Percentiles rank a stretch among this genome's conserved stretches.
phyloP scores from a whole-genome alignment of 1,140 invertebrate species.

The Plectrocnemia conspersa region DNA sequence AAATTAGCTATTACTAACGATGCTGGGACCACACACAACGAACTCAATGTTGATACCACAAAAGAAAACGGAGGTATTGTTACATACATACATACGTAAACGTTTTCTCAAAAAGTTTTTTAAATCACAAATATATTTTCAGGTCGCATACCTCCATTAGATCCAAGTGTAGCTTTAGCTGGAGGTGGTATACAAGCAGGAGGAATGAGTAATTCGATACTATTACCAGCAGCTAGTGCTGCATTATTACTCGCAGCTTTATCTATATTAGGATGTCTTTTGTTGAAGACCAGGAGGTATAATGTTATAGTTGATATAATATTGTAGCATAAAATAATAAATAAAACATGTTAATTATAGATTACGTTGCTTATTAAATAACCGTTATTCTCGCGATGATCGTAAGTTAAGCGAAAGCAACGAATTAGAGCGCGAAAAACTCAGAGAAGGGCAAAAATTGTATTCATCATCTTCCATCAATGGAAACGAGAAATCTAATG shows the following conservation, averaged over 20 bases:
- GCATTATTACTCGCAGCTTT: slow-evolving; percentile 41
- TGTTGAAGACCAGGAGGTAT: slow-evolving; percentile 45
- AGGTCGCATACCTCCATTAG: slow-evolving; percentile 46
- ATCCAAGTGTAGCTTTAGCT: slow-evolving; percentile 39
- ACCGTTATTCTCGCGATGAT: slow-evolving; percentile 46
- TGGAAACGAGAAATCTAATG: slow-evolving; percentile 51
- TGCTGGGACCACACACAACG: slow-evolving; percentile 57
- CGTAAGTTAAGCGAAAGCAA: slow-evolving; percentile 51
- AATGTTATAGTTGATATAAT: neutral
- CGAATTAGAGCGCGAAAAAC: slow-evolving; percentile 48
- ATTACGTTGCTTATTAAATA: slow-evolving; percentile 46
- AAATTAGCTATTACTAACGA: slow-evolving; percentile 69
- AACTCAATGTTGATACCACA: slow-evolving; percentile 45
- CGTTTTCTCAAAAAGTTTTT: neutral
- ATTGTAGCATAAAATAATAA: slow-evolving; percentile 6
- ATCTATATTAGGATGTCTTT: slow-evolving; percentile 41
- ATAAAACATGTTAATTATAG: slow-evolving; percentile 37
- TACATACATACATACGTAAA: neutral
- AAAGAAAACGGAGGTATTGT: slow-evolving; percentile 44
- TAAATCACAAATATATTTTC: slow-evolving; percentile 10
- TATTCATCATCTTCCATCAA: slow-evolving; percentile 52
- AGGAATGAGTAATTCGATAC: slow-evolving; percentile 39
- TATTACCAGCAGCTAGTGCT: slow-evolving; percentile 44
- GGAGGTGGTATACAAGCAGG: slow-evolving; percentile 37
- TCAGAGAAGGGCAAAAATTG: slow-evolving; percentile 49